A percentile compares a stretch with the other conserved stretches of the same genome.
Conservation (phyloP, 1,140 invertebrate genomes). For the Danaus plexippus region DNA sequence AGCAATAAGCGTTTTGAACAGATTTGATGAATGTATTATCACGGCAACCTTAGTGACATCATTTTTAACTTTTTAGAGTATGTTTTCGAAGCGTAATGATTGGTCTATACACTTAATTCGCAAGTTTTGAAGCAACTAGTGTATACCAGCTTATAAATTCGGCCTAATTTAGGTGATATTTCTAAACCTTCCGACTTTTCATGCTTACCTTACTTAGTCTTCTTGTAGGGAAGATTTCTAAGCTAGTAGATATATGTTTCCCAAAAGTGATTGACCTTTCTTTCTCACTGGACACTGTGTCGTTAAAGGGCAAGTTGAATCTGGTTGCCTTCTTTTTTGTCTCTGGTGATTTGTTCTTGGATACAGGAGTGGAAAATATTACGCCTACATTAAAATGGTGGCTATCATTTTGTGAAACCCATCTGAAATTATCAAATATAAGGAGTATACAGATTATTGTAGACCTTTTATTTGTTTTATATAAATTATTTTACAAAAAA, state of each 20-base stretch:
- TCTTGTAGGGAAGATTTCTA: conserved; percentile 64
- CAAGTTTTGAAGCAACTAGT: too few species aligned
- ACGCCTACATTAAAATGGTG: conserved; percentile 73
- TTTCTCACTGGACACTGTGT: conserved; percentile 55
- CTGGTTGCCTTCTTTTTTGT: conserved; percentile 73
- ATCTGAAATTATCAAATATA: conserved; percentile 36
- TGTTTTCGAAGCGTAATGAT: too few species aligned
- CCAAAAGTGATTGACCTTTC: conserved; percentile 49
- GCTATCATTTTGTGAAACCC: conserved; percentile 68
- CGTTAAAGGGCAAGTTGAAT: conserved; percentile 73
- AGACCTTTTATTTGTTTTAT: too few species aligned
- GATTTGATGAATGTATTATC: too few species aligned
- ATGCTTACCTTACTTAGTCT: conserved; percentile 53
- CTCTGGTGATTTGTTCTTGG: conserved; percentile 69
- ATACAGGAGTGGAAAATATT: conserved; percentile 84
- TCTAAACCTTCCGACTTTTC: not conserved
- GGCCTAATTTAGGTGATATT: too few species aligned
- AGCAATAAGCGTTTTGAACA: too few species aligned
- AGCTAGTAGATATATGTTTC: conserved; percentile 59
- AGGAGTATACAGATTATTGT: too few species aligned
- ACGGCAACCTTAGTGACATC: too few species aligned
- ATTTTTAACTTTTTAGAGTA: too few species aligned
- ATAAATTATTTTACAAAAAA: conserved; percentile 1
- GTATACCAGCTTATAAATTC: too few species aligned
- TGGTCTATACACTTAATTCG: too few species aligned